These are phyloP conservation scores for Galbula dea DNA, from an alignment of 2,113 vertebrate genomes.

Conservation along the genomic window DNA sequence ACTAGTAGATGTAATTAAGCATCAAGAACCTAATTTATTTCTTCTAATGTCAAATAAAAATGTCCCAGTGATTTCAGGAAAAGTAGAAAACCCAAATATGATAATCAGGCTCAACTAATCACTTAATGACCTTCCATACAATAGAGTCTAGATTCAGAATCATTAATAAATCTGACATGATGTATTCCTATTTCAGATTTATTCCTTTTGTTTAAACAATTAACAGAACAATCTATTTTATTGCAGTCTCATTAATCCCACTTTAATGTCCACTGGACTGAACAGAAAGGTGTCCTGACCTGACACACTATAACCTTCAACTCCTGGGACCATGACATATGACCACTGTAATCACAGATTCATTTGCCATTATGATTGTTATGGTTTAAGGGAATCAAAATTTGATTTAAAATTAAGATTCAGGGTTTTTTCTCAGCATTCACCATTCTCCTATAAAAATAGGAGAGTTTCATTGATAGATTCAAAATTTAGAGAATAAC, in stretches of 20 bases:
- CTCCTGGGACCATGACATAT: background rate
- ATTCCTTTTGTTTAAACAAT: background rate
- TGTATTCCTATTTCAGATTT: background rate
- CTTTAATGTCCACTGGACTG: background rate
- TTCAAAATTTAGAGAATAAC: background rate
- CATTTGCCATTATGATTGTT: background rate
- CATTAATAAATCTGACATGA: background rate
- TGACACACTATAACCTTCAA: background rate
- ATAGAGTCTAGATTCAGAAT: background rate
- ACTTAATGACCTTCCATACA: background rate
- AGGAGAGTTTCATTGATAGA: background rate
- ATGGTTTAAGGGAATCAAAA: background rate
- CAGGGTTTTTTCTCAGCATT: background rate
- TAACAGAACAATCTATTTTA: background rate
- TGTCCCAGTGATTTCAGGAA: background rate
- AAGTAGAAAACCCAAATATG: background rate
- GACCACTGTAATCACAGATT: background rate
- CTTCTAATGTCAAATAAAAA: background rate
- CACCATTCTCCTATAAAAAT: background rate
- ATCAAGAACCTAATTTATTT: background rate
- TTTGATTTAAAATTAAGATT: background rate
- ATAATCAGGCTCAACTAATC: background rate
- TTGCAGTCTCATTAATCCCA: background rate
- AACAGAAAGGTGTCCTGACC: background rate
- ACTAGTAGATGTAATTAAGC: background rate